These are phyloP conservation scores for Sisyra terminalis DNA, from an alignment of 2,888 invertebrate species.

Conservation along the genomic window DNA sequence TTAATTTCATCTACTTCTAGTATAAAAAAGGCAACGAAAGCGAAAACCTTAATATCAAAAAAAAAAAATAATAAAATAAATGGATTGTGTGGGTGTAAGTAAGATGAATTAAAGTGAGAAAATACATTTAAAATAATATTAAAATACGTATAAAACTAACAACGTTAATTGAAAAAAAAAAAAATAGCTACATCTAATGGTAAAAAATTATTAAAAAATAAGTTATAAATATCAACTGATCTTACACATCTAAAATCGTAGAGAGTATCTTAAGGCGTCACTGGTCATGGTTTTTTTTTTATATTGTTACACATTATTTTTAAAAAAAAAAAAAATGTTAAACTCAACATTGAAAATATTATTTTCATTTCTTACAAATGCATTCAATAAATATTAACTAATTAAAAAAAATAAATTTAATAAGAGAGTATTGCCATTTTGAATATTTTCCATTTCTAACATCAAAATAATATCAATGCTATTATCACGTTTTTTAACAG, in stretches of 20 bases:
- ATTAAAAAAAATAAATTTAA: not conserved
- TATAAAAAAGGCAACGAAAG: not conserved
- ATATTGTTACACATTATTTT: not conserved
- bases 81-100: not conserved
- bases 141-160: no score
- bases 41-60: not conserved
- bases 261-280: slow-evolving; percentile 6
- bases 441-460: no score
- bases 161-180: not conserved
- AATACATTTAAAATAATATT: slow-evolving; percentile 14
- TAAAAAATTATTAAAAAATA: slow-evolving; percentile 3
- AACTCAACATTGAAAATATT: not conserved
- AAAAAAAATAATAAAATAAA: no score
- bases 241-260: not conserved
- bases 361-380: slow-evolving; percentile 3
- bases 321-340: not conserved
- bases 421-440: no score
- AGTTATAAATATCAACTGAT: slow-evolving; percentile 3
- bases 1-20: slow-evolving; percentile 17
- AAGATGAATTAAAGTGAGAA: slow-evolving; percentile 22
- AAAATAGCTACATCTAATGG: slow-evolving; percentile 1
- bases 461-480: no score
- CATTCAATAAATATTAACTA: slow-evolving; percentile 8
- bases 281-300: slow-evolving; percentile 5
- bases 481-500: no score